Percentiles rank a stretch among this genome's conserved stretches.
phyloP scores from a whole-genome alignment of 2,888 invertebrate genomes.

The Xanthostigma xanthostigma region DNA sequence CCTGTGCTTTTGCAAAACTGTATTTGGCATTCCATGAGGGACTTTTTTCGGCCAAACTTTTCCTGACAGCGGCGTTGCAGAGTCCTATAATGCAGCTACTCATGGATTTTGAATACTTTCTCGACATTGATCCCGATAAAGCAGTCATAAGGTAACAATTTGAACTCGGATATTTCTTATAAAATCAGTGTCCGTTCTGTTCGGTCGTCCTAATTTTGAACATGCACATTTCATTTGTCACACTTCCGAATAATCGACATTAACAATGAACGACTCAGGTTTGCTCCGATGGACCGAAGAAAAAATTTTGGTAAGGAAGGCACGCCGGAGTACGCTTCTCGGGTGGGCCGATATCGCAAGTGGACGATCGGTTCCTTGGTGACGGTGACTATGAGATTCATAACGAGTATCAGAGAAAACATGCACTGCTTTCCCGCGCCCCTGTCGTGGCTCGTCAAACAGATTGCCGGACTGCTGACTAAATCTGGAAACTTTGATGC shows the following conservation, averaged over 20 bases:
- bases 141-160: slow-evolving; percentile 45
- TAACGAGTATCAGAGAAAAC: slow-evolving; percentile 65
- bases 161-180: too few relatives aligned
- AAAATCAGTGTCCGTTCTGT: too few relatives aligned
- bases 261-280: slow-evolving; percentile 21
- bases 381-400: slow-evolving; percentile 64
- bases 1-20: slow-evolving; percentile 72
- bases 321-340: slow-evolving; percentile 53
- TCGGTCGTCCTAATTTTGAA: too few relatives aligned
- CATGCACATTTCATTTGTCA: too few relatives aligned
- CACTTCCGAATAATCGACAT: too few relatives aligned
- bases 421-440: slow-evolving; percentile 84
- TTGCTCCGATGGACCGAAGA: slow-evolving; percentile 34
- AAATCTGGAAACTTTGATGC: slow-evolving; percentile 39
- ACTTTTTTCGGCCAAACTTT: slow-evolving; percentile 80
- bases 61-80: slow-evolving; percentile 82
- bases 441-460: slow-evolving; percentile 79
- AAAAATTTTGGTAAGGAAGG: slow-evolving; percentile 67
- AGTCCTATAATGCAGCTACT: slow-evolving; percentile 82
- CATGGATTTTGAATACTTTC: slow-evolving; percentile 78
- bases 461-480: slow-evolving; percentile 55
- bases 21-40: slow-evolving; percentile 83
- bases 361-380: slow-evolving; percentile 67
- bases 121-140: slow-evolving; percentile 85
- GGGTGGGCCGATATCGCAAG: slow-evolving; percentile 61